Evolutionary conservation across 2,797 vertebrate species (phyloP).

Genomic region (Tympanoctomys barrerae): DNA sequence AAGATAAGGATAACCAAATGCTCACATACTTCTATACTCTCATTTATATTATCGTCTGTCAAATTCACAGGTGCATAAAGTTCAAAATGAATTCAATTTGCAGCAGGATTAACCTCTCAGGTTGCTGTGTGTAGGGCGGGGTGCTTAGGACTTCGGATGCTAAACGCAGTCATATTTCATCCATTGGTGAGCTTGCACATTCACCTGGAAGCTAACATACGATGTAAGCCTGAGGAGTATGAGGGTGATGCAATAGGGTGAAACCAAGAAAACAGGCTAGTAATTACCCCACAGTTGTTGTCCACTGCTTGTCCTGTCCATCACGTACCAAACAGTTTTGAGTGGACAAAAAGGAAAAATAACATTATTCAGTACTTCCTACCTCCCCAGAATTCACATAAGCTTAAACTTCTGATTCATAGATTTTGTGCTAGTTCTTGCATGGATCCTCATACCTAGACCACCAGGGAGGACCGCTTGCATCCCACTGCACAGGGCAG

Average conservation of each 20-base stretch:
- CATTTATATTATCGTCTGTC: not conserved
- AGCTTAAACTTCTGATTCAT: not conserved
- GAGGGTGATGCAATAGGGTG: not conserved
- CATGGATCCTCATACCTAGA: not conserved
- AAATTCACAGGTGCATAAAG: not conserved
- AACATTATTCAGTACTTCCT: not conserved
- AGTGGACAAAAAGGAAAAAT: not conserved
- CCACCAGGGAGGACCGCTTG: not conserved
- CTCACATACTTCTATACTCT: conserved; percentile 26
- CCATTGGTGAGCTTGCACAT: not conserved
- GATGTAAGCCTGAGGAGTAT: not conserved
- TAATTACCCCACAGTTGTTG: not conserved
- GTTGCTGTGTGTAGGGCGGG: not conserved
- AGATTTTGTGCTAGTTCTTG: not conserved
- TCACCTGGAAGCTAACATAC: not conserved
- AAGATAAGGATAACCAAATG: not conserved
- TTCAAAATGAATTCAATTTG: conserved; percentile 13
- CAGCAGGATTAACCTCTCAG: not conserved
- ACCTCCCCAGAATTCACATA: not conserved
- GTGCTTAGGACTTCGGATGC: not conserved
- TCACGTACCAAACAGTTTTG: not conserved
- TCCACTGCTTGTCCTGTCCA: fast-evolving
- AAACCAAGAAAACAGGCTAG: not conserved
- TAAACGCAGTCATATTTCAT: not conserved
- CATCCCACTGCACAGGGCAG: not conserved